Evolutionary conservation across 2,113 vertebrate species (phyloP).

Genomic region (Labeo rohita): DNA sequence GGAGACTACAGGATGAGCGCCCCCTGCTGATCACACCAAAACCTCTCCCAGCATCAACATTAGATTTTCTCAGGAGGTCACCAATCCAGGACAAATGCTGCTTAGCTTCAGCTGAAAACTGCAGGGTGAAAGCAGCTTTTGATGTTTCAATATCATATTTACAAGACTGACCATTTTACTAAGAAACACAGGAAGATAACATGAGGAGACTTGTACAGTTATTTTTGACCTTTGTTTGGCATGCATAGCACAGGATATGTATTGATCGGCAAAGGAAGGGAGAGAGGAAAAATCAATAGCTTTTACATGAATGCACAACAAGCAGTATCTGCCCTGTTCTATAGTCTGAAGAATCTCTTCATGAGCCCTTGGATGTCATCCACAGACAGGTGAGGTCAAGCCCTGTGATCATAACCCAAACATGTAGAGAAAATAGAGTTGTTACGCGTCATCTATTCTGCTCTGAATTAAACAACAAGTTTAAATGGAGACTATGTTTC

Average conservation of each 20-base stretch:
- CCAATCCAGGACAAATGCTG: neutral
- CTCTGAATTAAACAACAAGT: slow-evolving; percentile 82
- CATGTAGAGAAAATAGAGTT: slow-evolving; percentile 60
- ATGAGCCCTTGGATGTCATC: slow-evolving; percentile 24
- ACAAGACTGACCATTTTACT: slow-evolving; percentile 53
- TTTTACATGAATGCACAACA: slow-evolving; percentile 75
- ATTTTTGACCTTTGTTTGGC: slow-evolving; percentile 67
- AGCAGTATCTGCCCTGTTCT: slow-evolving; percentile 66
- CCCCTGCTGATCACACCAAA: neutral
- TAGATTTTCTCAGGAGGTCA: neutral
- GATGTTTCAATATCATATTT: neutral
- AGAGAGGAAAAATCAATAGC: slow-evolving; percentile 70
- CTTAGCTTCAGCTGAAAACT: neutral
- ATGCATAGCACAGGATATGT: slow-evolving; percentile 65
- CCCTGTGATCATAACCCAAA: slow-evolving; percentile 58
- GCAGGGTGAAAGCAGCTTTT: neutral
- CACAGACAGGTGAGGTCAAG: slow-evolving; percentile 61
- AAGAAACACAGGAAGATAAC: slow-evolving; percentile 57
- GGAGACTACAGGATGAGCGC: neutral
- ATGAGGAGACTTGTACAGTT: slow-evolving; percentile 59
- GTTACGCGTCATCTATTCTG: slow-evolving; percentile 72
- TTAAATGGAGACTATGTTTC: slow-evolving; percentile 68
- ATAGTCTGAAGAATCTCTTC: slow-evolving; percentile 29
- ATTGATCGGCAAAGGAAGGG: slow-evolving; percentile 69
- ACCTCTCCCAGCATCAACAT: neutral